Percentiles rank a stretch among this genome's conserved stretches.
phyloP scores from a whole-genome alignment of 1,140 invertebrate species.

The Drosophila sulfurigaster region DNA sequence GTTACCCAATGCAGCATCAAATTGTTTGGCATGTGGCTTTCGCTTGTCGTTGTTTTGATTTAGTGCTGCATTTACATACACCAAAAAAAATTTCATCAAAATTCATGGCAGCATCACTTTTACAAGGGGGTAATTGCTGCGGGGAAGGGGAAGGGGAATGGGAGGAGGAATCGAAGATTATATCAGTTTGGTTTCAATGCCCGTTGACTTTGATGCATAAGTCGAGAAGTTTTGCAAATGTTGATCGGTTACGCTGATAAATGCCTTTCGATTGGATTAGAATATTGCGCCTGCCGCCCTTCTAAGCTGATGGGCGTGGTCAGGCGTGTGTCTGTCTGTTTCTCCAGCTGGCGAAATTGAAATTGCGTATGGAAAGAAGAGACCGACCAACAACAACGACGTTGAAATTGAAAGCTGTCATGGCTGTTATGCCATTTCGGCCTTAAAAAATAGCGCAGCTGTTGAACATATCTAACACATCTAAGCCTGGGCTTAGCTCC shows the following conservation, averaged over 20 bases:
- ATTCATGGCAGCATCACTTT: constrained; percentile 46
- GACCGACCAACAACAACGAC: constrained; percentile 24
- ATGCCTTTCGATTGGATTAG: constrained; percentile 78
- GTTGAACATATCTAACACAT: constrained; percentile 82
- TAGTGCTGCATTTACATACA: constrained; percentile 78
- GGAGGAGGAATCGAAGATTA: constrained; percentile 33
- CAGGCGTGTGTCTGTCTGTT: constrained; percentile 37
- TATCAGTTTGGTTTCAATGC: constrained; percentile 54
- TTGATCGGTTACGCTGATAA: constrained; percentile 77
- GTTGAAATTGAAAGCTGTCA: constrained; percentile 80
- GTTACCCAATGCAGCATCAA: constrained; percentile 66
- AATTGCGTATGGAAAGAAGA: constrained; percentile 49
- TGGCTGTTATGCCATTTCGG: constrained; percentile 38
- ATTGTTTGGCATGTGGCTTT: constrained; percentile 70
- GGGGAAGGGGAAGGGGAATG: constrained; percentile 12
- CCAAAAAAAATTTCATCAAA: constrained; percentile 63
- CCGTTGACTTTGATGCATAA: constrained; percentile 80
- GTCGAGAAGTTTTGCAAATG: constrained; percentile 68
- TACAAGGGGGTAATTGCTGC: constrained; percentile 52
- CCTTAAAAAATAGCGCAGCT: constrained; percentile 69
- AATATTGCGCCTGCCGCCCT: constrained; percentile 52
- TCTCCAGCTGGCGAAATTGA: constrained; percentile 65
- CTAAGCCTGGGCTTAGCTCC: constrained; percentile 71
- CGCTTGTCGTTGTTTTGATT: constrained; percentile 67
- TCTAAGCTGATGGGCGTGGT: constrained; percentile 73